Evolutionary conservation across 2,797 vertebrate genomes (phyloP).

Genomic region (Enteromius trimaculatus): DNA sequence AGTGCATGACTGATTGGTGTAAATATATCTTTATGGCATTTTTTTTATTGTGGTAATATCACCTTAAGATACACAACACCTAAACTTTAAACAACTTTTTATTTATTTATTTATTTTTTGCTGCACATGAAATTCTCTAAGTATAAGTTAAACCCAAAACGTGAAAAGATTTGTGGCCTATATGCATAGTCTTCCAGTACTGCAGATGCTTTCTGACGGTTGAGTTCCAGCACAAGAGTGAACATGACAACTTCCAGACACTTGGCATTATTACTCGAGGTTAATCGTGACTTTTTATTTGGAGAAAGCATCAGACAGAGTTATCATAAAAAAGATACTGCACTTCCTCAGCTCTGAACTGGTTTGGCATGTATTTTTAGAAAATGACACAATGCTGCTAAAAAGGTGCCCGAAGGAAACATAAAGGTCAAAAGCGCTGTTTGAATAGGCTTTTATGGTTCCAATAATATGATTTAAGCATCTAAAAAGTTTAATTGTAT

Average conservation of each 20-base stretch:
- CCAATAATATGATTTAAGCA: conserved; percentile 31
- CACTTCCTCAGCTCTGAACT: conserved; percentile 39
- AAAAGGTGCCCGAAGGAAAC: conserved; percentile 36
- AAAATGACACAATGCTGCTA: conserved; percentile 18
- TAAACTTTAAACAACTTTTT: neutral
- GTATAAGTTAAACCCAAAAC: neutral
- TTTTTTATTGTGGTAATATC: neutral
- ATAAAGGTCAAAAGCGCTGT: conserved; percentile 48
- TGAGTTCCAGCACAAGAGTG: neutral
- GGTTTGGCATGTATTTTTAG: conserved; percentile 28
- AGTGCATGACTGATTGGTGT: neutral
- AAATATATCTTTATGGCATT: conserved; percentile 1
- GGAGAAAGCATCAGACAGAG: neutral
- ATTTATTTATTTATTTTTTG: neutral
- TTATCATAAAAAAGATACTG: conserved; percentile 12
- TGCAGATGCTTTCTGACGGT: neutral
- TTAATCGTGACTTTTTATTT: conserved; percentile 37
- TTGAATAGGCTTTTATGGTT: conserved; percentile 22
- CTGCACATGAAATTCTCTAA: neutral
- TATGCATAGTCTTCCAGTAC: neutral
- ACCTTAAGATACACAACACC: neutral
- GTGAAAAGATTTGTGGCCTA: neutral
- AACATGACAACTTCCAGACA: neutral
- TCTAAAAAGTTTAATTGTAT: conserved; percentile 45
- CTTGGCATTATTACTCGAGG: conserved; percentile 13